These are phyloP conservation scores for Tethya wilhelma DNA, from an alignment of 37 sponge, comb jelly and placozoan species.

Conservation along the genomic window DNA sequence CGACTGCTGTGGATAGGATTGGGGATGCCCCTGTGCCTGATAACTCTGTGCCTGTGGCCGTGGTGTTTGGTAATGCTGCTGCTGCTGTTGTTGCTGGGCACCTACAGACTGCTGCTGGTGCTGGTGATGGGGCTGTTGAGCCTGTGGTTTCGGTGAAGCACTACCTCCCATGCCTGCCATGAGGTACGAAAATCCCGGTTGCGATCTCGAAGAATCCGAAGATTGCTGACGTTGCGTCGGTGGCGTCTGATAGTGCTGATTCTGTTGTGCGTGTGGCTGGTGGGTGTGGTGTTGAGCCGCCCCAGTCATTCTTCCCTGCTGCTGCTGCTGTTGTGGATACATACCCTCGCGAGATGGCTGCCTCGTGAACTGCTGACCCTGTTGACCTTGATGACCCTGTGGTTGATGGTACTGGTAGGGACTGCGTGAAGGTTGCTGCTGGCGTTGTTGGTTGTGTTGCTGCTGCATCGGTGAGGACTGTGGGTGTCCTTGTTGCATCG, in stretches of 20 bases:
- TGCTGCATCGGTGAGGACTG: background rate
- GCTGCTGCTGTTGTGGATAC: conserved; percentile 15
- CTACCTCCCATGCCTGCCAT: background rate
- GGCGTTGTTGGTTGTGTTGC: background rate
- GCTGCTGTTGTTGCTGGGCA: conserved; percentile 1
- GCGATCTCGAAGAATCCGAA: background rate
- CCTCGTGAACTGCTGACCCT: background rate
- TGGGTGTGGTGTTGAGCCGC: background rate
- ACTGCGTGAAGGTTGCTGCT: background rate
- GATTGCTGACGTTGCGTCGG: background rate
- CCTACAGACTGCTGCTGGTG: background rate
- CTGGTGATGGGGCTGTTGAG: background rate
- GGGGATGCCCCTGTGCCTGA: background rate
- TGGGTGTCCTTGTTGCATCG: background rate
- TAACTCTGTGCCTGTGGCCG: too few species aligned
- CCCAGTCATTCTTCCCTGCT: background rate
- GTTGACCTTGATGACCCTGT: conserved; percentile 1
- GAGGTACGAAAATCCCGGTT: conserved; percentile 19
- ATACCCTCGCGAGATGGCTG: background rate
- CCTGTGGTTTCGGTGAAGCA: too few species aligned
- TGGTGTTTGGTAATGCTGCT: conserved; percentile 12
- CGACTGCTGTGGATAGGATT: conserved; percentile 5
- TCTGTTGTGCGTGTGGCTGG: conserved; percentile 6
- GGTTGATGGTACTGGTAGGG: background rate
- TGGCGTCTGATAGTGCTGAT: conserved; percentile 7